phyloP scores from a whole-genome alignment of 2,888 invertebrate species.

The Rapana venosa region DNA sequence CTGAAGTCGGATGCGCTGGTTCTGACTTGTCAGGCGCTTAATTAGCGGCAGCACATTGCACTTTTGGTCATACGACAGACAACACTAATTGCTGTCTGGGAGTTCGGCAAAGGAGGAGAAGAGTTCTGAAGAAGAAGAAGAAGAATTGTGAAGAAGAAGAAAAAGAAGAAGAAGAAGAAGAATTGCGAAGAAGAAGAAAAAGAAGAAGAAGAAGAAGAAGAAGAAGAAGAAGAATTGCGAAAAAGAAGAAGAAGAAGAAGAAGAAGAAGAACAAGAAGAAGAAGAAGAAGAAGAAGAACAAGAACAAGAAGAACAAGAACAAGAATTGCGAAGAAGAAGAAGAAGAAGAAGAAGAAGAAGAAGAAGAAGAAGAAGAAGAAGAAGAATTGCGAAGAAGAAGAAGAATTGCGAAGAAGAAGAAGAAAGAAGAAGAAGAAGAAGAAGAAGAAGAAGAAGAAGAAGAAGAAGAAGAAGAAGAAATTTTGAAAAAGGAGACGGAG shows the following conservation, averaged over 20 bases:
- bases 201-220: slow-evolving; percentile 34
- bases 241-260: slow-evolving; percentile 18
- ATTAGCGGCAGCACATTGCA: too few relatives aligned
- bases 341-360: slow-evolving; percentile 34
- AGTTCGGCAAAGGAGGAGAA: background rate
- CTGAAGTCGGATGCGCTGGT: too few relatives aligned
- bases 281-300: slow-evolving; percentile 20
- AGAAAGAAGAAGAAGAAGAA: background rate
- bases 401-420: background rate
- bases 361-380: slow-evolving; percentile 33
- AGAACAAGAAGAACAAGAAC: slow-evolving; percentile 27
- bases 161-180: slow-evolving; percentile 30
- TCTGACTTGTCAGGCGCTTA: too few relatives aligned
- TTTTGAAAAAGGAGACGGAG: background rate
- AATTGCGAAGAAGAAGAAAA: slow-evolving; percentile 1
- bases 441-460: background rate
- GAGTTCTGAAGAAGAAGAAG: slow-evolving; percentile 34
- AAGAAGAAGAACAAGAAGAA: slow-evolving; percentile 23
- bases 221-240: slow-evolving; percentile 29
- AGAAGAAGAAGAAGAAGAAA: background rate
- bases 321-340: background rate
- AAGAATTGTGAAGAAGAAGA: slow-evolving; percentile 31
- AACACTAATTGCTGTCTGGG: too few relatives aligned
- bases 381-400: background rate
- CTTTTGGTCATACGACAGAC: background rate